These are phyloP conservation scores for Platerodrilus igneus DNA, from an alignment of 2,888 invertebrate species.

Conservation along the genomic window DNA sequence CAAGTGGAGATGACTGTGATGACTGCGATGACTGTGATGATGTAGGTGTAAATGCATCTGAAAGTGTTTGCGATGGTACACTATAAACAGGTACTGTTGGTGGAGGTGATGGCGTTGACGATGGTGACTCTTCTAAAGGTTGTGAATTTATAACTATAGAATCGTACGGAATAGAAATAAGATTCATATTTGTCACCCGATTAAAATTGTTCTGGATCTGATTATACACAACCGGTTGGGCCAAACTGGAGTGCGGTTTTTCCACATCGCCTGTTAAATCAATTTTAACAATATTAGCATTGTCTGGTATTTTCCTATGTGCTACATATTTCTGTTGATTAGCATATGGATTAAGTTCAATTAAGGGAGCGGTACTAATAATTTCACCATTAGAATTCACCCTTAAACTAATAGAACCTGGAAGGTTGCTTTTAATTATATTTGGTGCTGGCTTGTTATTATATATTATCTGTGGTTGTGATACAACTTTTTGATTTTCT, in stretches of 20 bases:
- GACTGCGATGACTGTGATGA: neutral
- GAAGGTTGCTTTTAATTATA: conserved; percentile 30
- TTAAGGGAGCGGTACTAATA: conserved; percentile 39
- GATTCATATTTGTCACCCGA: too few relatives aligned
- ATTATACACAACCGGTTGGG: neutral
- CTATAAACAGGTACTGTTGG: too few relatives aligned
- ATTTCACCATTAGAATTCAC: conserved; percentile 44
- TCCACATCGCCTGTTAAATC: conserved; percentile 34
- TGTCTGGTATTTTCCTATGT: conserved; percentile 1
- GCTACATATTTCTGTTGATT: conserved; percentile 9
- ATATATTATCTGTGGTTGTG: conserved; percentile 33
- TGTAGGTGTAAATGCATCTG: neutral
- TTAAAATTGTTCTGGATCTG: too few relatives aligned
- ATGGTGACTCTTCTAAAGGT: too few relatives aligned
- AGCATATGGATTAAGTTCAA: conserved; percentile 37
- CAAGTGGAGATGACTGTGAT: neutral
- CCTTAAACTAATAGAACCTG: conserved; percentile 36
- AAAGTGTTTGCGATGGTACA: neutral
- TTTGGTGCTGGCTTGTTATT: conserved; percentile 35
- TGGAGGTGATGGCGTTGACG: neutral
- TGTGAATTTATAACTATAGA: too few relatives aligned
- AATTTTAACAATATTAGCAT: conserved; percentile 35
- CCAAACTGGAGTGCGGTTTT: neutral
- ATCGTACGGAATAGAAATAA: neutral
- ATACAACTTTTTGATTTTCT: conserved; percentile 14